These are phyloP conservation scores for Melieria crassipennis DNA, from an alignment of 2,888 invertebrate species.

Conservation along the genomic window DNA sequence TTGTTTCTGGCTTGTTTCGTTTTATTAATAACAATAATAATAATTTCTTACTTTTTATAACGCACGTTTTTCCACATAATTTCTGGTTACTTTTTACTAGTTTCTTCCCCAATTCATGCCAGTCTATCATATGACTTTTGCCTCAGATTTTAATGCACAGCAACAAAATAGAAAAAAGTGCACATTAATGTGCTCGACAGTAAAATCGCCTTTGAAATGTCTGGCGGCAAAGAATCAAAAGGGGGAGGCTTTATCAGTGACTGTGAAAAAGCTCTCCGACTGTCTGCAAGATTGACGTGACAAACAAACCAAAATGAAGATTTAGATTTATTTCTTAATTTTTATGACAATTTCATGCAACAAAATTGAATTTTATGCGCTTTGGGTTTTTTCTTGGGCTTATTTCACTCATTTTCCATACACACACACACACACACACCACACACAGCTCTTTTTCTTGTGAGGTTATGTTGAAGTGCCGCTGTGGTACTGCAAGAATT, in stretches of 20 bases:
- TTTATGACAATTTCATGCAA: conserved; percentile 44
- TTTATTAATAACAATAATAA: conserved; percentile 18
- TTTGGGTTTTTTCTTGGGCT: conserved; percentile 41
- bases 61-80: conserved; percentile 28
- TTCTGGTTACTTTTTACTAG: conserved; percentile 33
- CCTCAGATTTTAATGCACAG: neutral
- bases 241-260: neutral
- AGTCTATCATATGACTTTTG: conserved; percentile 4
- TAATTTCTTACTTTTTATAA: conserved; percentile 35
- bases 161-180: neutral
- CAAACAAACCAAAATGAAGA: conserved; percentile 56
- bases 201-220: conserved; percentile 29
- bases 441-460: no score
- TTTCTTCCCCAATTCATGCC: conserved; percentile 21
- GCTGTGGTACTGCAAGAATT: no score
- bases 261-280: conserved; percentile 19
- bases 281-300: conserved; percentile 48
- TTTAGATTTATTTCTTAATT: conserved; percentile 48
- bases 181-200: conserved; percentile 19
- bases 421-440: neutral
- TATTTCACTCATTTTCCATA: conserved; percentile 4
- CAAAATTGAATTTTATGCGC: conserved; percentile 57
- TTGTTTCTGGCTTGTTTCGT: no score
- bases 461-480: neutral
- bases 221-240: neutral